Base-by-base conservation (phyloP, 2,113 vertebrate species). In the Rhodinocichla rosea region DNA sequence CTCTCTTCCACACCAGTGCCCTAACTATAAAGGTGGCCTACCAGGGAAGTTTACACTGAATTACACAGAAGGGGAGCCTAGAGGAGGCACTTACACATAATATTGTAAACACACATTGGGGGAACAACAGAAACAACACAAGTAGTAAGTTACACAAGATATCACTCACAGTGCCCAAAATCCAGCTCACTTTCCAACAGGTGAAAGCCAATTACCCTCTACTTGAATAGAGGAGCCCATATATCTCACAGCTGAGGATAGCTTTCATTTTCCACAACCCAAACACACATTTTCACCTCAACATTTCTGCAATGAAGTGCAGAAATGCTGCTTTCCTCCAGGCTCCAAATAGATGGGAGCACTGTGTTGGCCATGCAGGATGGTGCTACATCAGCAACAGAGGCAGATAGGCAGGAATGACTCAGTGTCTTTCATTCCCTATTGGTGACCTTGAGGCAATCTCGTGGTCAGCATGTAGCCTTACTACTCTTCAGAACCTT, bases 81-180 rank as follows among this genome's bases (percentile, higher is more conserved):
- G 45, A 40, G 39, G 10, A 80, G 26, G 37, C 0, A 0, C 20
- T 60, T 9, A 23, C 13, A 37, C 0, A 0, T 53, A 56, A 9
- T 10, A 13, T 22, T 59, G 39, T 30, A 75, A 39, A 70, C 22
- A 28, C 5, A 45, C 21, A 11, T 2, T 30, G 20, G 6, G 60
- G 33, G 22, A 89, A 81, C 17, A 90, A 33, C 15, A 86, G 23
- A 64, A 95, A 62, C 26, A 59, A 52, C 15, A 53, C 15, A 64
- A 83, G 24, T 28, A 77, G 0, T 44, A 84, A 75, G 2, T 8
- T 89, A 30, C 57, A 83, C 33, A 81, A 33, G 69, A 42, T 19
- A 42, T 24, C 23, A 15, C 13, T 67, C 47, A 47, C 23, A 89
- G 40, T 1, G 2, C 22, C 47, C 21, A 21, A 18, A 45, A 16